Percentiles rank a stretch among this genome's conserved stretches.
Conservation (phyloP, 2,113 vertebrate genomes). For the Nesogale talazaci region DNA sequence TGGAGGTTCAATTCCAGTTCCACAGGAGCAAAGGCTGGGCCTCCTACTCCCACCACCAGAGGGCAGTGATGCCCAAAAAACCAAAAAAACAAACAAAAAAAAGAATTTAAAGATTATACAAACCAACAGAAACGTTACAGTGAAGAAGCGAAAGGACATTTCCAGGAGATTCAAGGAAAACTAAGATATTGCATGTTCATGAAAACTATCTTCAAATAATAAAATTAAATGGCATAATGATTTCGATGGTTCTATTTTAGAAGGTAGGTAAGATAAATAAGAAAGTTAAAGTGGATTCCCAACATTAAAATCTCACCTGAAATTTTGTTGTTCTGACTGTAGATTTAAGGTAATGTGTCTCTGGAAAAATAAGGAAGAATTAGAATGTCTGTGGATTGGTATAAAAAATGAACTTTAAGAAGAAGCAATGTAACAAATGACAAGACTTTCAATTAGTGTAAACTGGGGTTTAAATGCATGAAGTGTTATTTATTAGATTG, state of each 20-base stretch:
- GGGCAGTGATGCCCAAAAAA: too few species aligned
- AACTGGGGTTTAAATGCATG: neutral
- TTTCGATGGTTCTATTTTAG: neutral
- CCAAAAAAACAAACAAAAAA: too few species aligned
- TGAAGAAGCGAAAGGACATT: neutral
- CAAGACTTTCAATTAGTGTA: neutral
- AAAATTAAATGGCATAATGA: neutral
- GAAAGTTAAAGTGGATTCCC: neutral
- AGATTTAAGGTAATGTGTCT: neutral
- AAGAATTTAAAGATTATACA: neutral
- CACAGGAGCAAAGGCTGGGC: too few species aligned
- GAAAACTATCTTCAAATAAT: neutral
- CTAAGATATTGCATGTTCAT: neutral
- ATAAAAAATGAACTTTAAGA: neutral
- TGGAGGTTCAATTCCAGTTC: too few species aligned
- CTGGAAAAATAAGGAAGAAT: neutral
- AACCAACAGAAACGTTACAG: neutral
- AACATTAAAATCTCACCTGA: neutral
- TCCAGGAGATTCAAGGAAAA: neutral
- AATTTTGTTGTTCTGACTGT: neutral
- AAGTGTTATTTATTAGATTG: neutral
- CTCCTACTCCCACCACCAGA: too few species aligned
- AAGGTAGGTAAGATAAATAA: neutral
- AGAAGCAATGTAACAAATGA: neutral
- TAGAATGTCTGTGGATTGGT: neutral